These are phyloP conservation scores for Lepidotrigona ventralis DNA, from an alignment of 1,140 invertebrate genomes.

Conservation along the genomic window DNA sequence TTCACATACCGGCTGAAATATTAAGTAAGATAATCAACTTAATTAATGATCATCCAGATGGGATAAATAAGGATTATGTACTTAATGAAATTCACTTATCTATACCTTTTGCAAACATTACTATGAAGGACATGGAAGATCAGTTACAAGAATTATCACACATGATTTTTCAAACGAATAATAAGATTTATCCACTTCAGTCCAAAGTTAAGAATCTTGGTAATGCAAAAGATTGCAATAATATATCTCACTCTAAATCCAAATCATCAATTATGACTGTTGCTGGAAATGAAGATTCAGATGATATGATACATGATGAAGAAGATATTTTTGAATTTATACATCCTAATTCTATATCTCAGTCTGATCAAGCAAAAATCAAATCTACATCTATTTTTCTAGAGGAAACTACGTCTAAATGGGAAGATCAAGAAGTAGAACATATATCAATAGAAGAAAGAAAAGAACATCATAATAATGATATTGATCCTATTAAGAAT, in stretches of 20 bases:
- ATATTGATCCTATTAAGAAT: not conserved
- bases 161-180: slow-evolving; percentile 36
- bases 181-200: slow-evolving; percentile 54
- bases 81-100: slow-evolving; percentile 1
- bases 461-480: not conserved
- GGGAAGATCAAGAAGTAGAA: not conserved
- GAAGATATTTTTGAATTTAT: not conserved
- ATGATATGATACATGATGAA: not conserved
- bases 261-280: not conserved
- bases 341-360: no score
- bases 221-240: not conserved
- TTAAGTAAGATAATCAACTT: slow-evolving; percentile 37
- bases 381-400: slow-evolving; percentile 44
- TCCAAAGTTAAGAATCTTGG: not conserved
- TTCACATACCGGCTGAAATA: slow-evolving; percentile 32
- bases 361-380: not conserved
- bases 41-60: slow-evolving; percentile 48
- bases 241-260: not conserved
- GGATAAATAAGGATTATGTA: slow-evolving; percentile 42
- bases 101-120: slow-evolving; percentile 12
- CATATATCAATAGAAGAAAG: not conserved
- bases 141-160: slow-evolving; percentile 59
- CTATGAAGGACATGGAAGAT: slow-evolving; percentile 22
- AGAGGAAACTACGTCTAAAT: slow-evolving; percentile 39
- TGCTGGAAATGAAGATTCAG: slow-evolving; percentile 23